Evolutionary conservation across 2,888 invertebrate species (phyloP), one percentile per base, ranked within the genome.

Genomic region (Drepana falcataria): DNA sequence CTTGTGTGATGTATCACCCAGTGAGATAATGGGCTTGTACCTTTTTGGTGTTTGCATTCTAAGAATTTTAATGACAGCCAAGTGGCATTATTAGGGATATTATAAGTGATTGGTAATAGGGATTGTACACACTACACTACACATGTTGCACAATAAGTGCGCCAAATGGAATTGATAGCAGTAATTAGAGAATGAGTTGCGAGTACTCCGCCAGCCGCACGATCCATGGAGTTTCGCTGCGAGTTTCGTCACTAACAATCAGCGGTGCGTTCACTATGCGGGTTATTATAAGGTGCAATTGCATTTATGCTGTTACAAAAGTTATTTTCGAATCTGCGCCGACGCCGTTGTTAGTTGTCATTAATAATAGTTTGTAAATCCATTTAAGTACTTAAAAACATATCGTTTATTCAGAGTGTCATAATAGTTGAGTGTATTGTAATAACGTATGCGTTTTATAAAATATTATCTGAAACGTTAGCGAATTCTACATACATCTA

Each of bases 211-310:
- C 58, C 57, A 54, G 58, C 61, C 57, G 64, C 71, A 72, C 74
- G 77, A 73, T 68, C 66, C 65, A 64, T 63, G 59, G 61, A 63
- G 44, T 44, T 44, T 44, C 44, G 44, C 44, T 44, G 6, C 3
- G 59, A 59, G 77, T 79, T 80, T 75, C 81, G 72, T 75, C 75
- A 84, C 66, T 66, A 69, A 73, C 78, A 81, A 82, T 80, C 81
- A 69, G 71, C 72, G 74, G 71, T 70, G 71, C 71, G 71, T 69
- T 77, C 66, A 77, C 80, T 79, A 90, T 90, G 90, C 90, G 90
- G 90, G 90, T 85, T 76, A 84, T 87, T 87, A 87, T 81, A 72
- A 76, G 71, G 68, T 75, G 79, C 74, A 77, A 70, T 80, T 80
- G 81, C 81, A 79, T 75, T 80, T 68, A 65, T 79, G 71, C 71